These are phyloP conservation scores for Machaerirhynchus nigripectus DNA, from an alignment of 2,113 vertebrate species.

Conservation along the genomic window DNA sequence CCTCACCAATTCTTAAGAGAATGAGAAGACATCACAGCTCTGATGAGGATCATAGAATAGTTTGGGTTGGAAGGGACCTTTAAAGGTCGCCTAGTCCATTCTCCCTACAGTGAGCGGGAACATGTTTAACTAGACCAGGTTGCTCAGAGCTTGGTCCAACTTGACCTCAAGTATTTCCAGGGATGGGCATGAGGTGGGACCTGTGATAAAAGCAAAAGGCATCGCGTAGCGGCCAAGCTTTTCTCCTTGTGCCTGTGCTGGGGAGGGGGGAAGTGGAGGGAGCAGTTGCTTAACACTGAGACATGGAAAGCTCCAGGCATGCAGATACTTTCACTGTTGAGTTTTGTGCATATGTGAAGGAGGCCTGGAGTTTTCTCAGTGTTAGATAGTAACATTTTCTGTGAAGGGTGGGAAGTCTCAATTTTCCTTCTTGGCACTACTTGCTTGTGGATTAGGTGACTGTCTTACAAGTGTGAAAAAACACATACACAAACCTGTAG, in stretches of 20 bases:
- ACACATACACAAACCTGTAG: neutral
- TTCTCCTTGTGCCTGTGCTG: neutral
- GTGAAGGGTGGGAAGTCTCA: neutral
- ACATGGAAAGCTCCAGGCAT: neutral
- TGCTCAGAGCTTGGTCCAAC: neutral
- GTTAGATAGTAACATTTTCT: neutral
- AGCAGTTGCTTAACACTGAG: neutral
- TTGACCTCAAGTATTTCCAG: neutral
- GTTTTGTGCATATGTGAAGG: neutral
- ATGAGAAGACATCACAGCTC: neutral
- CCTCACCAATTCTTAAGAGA: neutral
- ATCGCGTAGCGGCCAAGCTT: neutral
- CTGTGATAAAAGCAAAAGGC: neutral
- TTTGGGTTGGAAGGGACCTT: neutral
- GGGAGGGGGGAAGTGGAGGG: neutral
- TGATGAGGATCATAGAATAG: neutral
- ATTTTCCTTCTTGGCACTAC: neutral
- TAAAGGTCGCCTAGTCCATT: neutral
- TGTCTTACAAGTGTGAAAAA: constrained; percentile 6
- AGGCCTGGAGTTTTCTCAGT: neutral
- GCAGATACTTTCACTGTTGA: neutral
- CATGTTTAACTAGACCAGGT: neutral
- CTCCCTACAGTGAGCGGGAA: neutral
- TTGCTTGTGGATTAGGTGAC: neutral
- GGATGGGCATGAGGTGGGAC: neutral